Evolutionary conservation across 2,797 vertebrate genomes (phyloP).

Genomic region (Tadarida brasiliensis): DNA sequence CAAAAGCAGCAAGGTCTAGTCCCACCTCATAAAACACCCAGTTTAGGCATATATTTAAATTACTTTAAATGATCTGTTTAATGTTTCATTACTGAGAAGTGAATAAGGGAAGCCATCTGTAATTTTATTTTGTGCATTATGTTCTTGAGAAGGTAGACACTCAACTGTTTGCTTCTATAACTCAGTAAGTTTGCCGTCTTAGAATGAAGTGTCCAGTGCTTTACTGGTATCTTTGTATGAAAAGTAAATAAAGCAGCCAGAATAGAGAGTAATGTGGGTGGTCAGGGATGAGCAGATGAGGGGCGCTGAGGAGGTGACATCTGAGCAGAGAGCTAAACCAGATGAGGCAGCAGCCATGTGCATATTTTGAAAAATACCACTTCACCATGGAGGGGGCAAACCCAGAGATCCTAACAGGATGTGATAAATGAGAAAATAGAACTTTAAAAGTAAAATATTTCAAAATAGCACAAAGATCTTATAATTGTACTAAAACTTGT

Average conservation of each 20-base stretch:
- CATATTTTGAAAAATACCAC: not conserved
- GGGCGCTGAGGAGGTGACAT: not conserved
- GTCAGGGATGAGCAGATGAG: not conserved
- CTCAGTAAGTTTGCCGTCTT: not conserved
- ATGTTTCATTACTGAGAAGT: not conserved
- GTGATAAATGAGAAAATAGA: not conserved
- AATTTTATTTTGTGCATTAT: not conserved
- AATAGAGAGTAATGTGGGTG: not conserved
- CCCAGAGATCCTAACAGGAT: not conserved
- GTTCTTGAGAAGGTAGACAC: not conserved
- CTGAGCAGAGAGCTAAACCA: not conserved
- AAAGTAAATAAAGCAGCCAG: not conserved
- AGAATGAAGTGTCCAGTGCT: conserved; percentile 5
- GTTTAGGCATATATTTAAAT: not conserved
- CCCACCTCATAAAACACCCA: not conserved
- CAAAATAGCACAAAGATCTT: not conserved
- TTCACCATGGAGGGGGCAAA: not conserved
- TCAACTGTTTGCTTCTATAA: not conserved
- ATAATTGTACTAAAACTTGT: not conserved
- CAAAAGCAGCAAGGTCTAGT: not conserved
- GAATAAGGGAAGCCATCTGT: not conserved
- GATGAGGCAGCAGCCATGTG: not conserved
- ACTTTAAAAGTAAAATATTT: not conserved
- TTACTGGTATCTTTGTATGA: not conserved
- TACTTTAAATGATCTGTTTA: not conserved